Base-by-base conservation (phyloP, 2,888 invertebrate genomes). In the Gastrophysa polygoni region DNA sequence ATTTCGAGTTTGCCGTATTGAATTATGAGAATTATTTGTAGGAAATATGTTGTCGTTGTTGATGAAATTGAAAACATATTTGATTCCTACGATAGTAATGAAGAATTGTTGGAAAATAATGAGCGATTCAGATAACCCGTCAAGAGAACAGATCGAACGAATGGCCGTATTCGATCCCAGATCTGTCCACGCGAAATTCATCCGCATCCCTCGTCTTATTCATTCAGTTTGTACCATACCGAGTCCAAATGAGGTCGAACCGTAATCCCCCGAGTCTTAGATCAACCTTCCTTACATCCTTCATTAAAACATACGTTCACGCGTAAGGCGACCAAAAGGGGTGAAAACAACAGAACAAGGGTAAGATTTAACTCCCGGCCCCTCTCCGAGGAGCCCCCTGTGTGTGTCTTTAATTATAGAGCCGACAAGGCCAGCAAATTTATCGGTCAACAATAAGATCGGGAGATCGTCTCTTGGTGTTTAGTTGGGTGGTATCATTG, bases 381-480 rank as follows among this genome's bases (percentile, higher is more conserved):
- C 43, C 64, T 62, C 61, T 56, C 57, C 21, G 50, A 65, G 60
- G 57, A 65, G 65, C 64, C 61, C 55, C 60, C 66, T 71, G 65
- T 71, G 68, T 71, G 65, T 71, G 72, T 73, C 71, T 72, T 74
- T 74, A 73, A 74, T 74, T 74, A 74, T 72, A 68, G 71, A 72
- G 73, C 73, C 71, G 73, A 73, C 73, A 71, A 66, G 68, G 65
- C 64, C 67, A 66, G 70, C 66, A 61, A 66, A 70, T 71, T 71
- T 70, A 68, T 70, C 64, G 69, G 67, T 65, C 68, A 72, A 70
- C 69, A 69, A 61, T 63, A 67, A 57, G 61, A 60, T 64, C 38
- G 55, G n/a, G 38, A 61, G 62, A 63, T 66, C 47, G 59, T 63
- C 59, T 59, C 43, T 28, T 38, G 43, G 56, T 61, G 49, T 60